Conservation (phyloP, 2,888 invertebrate genomes). For the Diadromus collaris region DNA sequence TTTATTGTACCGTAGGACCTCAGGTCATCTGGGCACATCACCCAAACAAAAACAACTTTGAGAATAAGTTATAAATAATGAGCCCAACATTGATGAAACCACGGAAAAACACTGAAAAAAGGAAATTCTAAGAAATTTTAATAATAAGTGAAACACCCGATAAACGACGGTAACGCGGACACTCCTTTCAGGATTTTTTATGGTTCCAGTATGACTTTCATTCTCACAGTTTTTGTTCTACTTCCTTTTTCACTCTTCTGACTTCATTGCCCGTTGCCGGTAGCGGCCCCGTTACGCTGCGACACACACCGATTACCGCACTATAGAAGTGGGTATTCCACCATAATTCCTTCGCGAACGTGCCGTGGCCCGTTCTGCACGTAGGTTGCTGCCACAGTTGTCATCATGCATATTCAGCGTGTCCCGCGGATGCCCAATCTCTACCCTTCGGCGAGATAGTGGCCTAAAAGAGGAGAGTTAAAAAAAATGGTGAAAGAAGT, state of each 20-base stretch:
- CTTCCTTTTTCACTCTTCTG: constrained; percentile 10
- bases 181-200: background rate
- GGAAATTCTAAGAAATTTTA: background rate
- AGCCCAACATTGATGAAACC: no score
- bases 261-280: constrained; percentile 2
- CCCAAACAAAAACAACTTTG: no score
- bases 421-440: constrained; percentile 53
- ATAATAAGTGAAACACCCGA: background rate
- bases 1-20: no score
- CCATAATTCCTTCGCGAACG: constrained; percentile 39
- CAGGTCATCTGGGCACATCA: no score
- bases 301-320: constrained; percentile 1
- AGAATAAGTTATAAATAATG: no score
- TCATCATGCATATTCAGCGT: constrained; percentile 64
- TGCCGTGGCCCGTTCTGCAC: constrained; percentile 31
- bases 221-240: background rate
- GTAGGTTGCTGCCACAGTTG: constrained; percentile 56
- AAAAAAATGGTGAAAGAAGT: constrained; percentile 14
- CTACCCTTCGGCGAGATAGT: constrained; percentile 44
- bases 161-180: background rate
- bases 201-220: background rate
- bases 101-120: no score
- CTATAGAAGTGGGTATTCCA: constrained; percentile 22
- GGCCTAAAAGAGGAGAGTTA: constrained; percentile 33
- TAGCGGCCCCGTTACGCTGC: background rate